These are phyloP conservation scores for Acrocephalus scirpaceus DNA, from an alignment of 2,797 vertebrate genomes.

Conservation along the genomic window DNA sequence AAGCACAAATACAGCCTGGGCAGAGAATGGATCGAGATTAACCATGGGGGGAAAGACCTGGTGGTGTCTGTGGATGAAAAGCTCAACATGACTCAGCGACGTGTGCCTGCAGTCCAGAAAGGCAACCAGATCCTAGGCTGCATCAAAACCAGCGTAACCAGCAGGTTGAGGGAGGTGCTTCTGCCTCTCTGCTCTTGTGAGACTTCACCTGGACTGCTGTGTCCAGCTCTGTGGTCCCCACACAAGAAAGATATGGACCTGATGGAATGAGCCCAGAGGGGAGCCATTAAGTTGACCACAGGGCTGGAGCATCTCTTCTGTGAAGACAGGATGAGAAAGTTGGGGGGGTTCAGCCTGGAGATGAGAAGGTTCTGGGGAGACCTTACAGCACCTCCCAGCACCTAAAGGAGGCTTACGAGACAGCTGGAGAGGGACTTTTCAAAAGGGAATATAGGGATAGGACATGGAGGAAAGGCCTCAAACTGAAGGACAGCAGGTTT, in stretches of 20 bases:
- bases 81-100: accelerated
- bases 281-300: neutral
- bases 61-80: neutral
- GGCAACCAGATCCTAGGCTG: neutral
- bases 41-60: neutral
- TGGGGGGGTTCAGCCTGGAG: neutral
- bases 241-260: neutral
- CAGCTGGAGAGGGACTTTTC: neutral
- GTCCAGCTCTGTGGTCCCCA: neutral
- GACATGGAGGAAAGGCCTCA: neutral
- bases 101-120: neutral
- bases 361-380: neutral
- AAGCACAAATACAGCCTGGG: neutral
- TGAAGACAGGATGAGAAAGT: neutral
- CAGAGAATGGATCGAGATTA: neutral
- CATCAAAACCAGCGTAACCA: accelerated
- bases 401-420: neutral
- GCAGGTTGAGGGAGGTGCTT: neutral
- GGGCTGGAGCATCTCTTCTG: neutral
- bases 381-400: neutral
- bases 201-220: neutral
- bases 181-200: neutral
- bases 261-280: neutral
- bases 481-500: neutral
- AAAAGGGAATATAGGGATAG: neutral